Base-by-base conservation (phyloP, 1,140 invertebrate genomes). In the Papilio polytes region DNA sequence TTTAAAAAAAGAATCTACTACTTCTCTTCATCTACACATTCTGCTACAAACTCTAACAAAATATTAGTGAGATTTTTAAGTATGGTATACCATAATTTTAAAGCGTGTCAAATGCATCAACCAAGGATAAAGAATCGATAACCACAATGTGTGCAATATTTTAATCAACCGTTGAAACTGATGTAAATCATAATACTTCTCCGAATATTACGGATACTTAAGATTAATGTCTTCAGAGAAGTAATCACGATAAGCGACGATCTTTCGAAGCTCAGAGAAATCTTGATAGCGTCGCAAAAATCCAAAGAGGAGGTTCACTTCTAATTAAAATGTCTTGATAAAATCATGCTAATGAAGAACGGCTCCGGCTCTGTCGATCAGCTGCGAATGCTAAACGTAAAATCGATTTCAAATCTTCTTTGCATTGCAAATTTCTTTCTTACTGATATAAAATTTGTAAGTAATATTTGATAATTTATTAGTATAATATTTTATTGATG, bases 261-360 rank as follows among this genome's bases (percentile, higher is more conserved):
- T 88, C 85, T 82, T 82, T 74, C 26, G 81, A 85, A 86, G 85
- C 84, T 86, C 83, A 82, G 84, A 92, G 90, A 92, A 90, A 87
- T 90, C 87, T 90, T 91, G 90, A 93, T 91, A 87, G 84, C 81
- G 81, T 84, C 87, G 90, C 91, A 89, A 91, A 90, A 91, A 90
- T 89, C 87, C 85, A 87, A 63, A 86, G 83, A 83, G 83, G 87
- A 89, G 90, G 89, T 90, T 89, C 89, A 92, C 91, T 94, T 94
- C 90, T 93, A 90, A 94, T 92, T 93, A 92, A 94, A 94, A 92
- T 92, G 86, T 86, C 83, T 89, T 81, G 91, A 94, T 93, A 94
- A 92, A 92, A 94, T 94, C 92, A 87, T 89, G 87, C 91, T 92
- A 94, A 93, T 92, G 92, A 92, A 92, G 89, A 93, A 91, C 88